These are phyloP conservation scores for Choreutis nemorana DNA, from an alignment of 2,888 invertebrate species.

Conservation along the genomic window DNA sequence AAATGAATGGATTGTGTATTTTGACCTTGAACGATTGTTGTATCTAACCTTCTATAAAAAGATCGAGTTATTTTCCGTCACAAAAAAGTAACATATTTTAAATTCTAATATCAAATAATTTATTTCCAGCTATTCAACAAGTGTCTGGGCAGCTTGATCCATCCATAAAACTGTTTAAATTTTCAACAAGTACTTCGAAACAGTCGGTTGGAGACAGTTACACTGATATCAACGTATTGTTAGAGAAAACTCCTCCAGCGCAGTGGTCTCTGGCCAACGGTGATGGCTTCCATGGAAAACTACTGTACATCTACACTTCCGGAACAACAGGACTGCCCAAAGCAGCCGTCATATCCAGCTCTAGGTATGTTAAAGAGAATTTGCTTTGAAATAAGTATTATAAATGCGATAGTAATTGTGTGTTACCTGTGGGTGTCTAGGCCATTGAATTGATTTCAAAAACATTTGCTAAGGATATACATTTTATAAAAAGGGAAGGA, in stretches of 20 bases:
- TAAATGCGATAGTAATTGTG: too few relatives aligned
- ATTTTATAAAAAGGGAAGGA: too few relatives aligned
- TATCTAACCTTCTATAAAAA: too few relatives aligned
- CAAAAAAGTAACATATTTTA: too few relatives aligned
- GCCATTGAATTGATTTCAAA: too few relatives aligned
- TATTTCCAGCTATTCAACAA: constrained; percentile 75
- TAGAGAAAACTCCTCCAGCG: constrained; percentile 64
- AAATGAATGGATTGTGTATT: too few relatives aligned
- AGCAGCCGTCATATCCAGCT: constrained; percentile 95
- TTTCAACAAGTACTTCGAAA: constrained; percentile 21
- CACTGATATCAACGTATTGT: constrained; percentile 65
- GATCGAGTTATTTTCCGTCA: too few relatives aligned
- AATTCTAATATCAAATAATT: background rate
- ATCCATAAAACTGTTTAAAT: constrained; percentile 73
- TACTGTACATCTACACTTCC: constrained; percentile 97
- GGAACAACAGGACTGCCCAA: constrained; percentile 98
- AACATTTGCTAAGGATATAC: too few relatives aligned
- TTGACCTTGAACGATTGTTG: too few relatives aligned
- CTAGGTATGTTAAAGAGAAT: constrained; percentile 68
- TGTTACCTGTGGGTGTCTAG: too few relatives aligned
- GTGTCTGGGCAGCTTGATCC: constrained; percentile 72
- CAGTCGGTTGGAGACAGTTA: constrained; percentile 40
- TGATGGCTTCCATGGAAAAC: constrained; percentile 76
- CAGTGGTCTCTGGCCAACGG: constrained; percentile 67
- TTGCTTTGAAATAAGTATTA: too few relatives aligned